Evolutionary conservation across 1,140 invertebrate genomes (phyloP), one percentile per base, ranked within the genome.

Genomic region (Drosophila ohnishii): DNA sequence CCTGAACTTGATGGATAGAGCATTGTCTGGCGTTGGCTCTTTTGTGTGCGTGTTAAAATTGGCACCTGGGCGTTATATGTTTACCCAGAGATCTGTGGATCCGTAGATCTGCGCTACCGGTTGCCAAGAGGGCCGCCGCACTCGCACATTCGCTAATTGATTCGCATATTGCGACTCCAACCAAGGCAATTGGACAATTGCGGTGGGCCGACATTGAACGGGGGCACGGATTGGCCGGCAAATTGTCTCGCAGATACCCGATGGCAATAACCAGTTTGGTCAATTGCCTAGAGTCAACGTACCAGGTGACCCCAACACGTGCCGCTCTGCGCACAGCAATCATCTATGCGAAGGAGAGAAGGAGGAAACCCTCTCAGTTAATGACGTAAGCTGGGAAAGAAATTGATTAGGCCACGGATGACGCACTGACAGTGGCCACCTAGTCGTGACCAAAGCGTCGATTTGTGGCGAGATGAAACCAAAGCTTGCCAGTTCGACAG

Each of bases 1-100:
- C 73, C 72, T 75, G 73, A 75, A 75, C 73, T 75, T 75, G 73
- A 71, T 71, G 34, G 44, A 71, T 71, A 59, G 67, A 71, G 48
- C 48, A 16, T 32, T 30, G 48, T 32, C 48, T 50, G 48, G 47
- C 35, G 30, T 37, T 37, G 34, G n/a, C 16, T 37, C 42, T 58
- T 32, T 71, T 59, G 67, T 70, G 40, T 66, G 53, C 63, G 62
- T 76, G 73, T 48, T 67, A 75, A 59, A 75, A 76, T 59, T 75
- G 63, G 73, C 73, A 75, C 62, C 74, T 67, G 73, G 28, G 55
- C 73, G 73, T 75, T 75, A 75, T 66, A 60, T 75, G 75, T 57
- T 47, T 53, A 53, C 16, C 1, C n/a, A 35, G 60, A 30, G 9
- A 69, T 69, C 51, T 37, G 13, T 25, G 9, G 5, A 75, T 45